Percentiles rank a stretch among this genome's conserved stretches.
These are phyloP conservation scores for Chalcis sispes DNA, from an alignment of 2,888 invertebrate genomes.

Conservation along the genomic window DNA sequence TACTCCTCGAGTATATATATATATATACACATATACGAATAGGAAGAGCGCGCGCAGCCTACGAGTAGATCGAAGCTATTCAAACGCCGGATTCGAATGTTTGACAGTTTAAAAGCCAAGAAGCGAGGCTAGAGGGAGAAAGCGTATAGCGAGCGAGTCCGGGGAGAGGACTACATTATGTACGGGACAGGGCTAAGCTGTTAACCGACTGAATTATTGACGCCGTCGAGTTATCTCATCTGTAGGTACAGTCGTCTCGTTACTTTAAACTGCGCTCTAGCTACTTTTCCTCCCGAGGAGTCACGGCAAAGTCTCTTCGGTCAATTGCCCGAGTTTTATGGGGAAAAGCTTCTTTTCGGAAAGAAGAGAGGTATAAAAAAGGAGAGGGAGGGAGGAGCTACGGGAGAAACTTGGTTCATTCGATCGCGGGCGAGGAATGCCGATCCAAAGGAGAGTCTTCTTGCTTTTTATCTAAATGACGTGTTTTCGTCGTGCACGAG, in stretches of 20 bases:
- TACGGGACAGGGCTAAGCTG: constrained; percentile 76
- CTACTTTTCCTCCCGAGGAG: constrained; percentile 53
- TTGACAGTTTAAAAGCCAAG: constrained; percentile 76
- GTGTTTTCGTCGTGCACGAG: constrained; percentile 63
- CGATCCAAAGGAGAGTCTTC: constrained; percentile 17
- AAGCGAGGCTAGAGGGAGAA: constrained; percentile 60
- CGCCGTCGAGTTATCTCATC: constrained; percentile 71
- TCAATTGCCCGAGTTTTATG: no score
- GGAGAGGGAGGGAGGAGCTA: no score
- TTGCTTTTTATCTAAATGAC: constrained; percentile 71
- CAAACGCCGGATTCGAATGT: constrained; percentile 69
- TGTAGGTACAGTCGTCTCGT: constrained; percentile 72
- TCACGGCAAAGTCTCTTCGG: no score
- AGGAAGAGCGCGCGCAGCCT: no score
- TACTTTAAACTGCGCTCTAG: constrained; percentile 70
- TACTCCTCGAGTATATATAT: not conserved
- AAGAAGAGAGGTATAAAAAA: no score
- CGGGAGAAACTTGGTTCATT: no score
- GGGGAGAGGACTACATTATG: constrained; percentile 70
- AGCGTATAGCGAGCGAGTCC: constrained; percentile 35
- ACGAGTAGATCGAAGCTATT: constrained; percentile 69
- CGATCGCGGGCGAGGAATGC: not conserved
- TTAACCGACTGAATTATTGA: constrained; percentile 76
- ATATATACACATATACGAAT: constrained; percentile 5
- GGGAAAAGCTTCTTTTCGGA: no score